Evolutionary conservation across 2,113 vertebrate species (phyloP), one percentile per base, ranked within the genome.

Genomic region (Grammomys surdaster): DNA sequence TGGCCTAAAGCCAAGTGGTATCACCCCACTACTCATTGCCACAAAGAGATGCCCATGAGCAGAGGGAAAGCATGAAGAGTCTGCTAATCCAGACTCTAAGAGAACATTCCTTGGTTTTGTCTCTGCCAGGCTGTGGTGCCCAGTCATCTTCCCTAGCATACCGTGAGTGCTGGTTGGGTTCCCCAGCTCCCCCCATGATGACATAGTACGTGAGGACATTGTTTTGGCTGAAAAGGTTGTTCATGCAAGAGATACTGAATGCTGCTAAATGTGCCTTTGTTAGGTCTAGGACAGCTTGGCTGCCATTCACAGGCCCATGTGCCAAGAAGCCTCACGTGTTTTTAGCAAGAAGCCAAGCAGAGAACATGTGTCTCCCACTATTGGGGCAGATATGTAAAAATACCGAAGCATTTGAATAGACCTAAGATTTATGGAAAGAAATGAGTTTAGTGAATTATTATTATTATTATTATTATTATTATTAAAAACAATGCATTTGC

Each of bases 121-220:
- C 10, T 72, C 95, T 97, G 14, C 95, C 92, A 96, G 92, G 14
- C 19, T 40, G 1, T 14, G n/a, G 0, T 0, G 13, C 80, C 87
- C 92, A 78, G 22, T 93, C 84, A 81, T 36, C 73, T 22, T 95
- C 70, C 51, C 72, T 76, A 48, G 77, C 46, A 91, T 3, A 16
- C 1, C 1, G 24, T 96, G 97, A 97, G 78, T 97, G 96, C 97
- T 51, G 89, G 60, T n/a, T 97, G 90, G 78, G 70, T 88, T 93
- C 75, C 85, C 36, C 81, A 89, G 76, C 48, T 85, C 84, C 89
- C 95, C 95, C 87, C 43, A 31, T 65, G 82, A 77, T 5, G 0
- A 85, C 14, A 81, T 56, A 78, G 84, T 97, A 91, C 77, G 33
- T 96, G 84, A 97, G n/a, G 73, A 97, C 60, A n/a, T 63, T 96